Conservation (phyloP, 2,888 invertebrate genomes). For the Xestia ashworthii region DNA sequence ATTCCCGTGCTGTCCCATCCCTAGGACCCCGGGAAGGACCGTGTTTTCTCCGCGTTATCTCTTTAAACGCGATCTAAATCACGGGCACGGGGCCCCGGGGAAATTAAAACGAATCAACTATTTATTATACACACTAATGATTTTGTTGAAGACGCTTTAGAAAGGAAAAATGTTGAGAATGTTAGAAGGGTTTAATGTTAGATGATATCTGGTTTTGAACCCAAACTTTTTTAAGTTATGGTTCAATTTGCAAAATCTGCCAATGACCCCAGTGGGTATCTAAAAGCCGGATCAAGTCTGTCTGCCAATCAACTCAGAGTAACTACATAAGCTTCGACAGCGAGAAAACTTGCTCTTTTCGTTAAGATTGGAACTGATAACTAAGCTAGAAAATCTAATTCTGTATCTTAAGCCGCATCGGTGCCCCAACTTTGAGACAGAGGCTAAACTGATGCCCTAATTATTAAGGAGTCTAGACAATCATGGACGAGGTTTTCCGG, state of each 20-base stretch:
- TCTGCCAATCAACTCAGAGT: background rate
- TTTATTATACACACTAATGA: slow-evolving; percentile 60
- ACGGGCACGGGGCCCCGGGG: slow-evolving; percentile 64
- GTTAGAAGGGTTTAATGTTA: background rate
- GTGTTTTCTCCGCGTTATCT: slow-evolving; percentile 58
- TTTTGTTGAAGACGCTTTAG: slow-evolving; percentile 35
- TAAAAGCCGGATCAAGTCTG: background rate
- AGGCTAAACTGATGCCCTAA: slow-evolving; percentile 1
- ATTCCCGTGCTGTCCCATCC: slow-evolving; percentile 1
- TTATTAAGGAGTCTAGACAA: slow-evolving; percentile 10
- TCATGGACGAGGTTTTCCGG: background rate
- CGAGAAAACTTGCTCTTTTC: background rate
- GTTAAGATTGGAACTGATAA: background rate
- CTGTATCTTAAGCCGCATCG: slow-evolving; percentile 1
- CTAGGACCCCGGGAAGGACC: slow-evolving; percentile 45
- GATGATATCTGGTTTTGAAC: too few relatives aligned
- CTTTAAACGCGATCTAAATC: slow-evolving; percentile 68
- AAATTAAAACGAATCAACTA: slow-evolving; percentile 67
- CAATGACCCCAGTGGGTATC: background rate
- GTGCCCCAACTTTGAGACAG: background rate
- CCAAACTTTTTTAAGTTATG: background rate
- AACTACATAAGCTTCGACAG: background rate
- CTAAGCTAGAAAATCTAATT: background rate
- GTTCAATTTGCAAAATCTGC: background rate
- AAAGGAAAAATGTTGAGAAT: slow-evolving; percentile 18